Evolutionary conservation across 2,888 invertebrate species (phyloP).

Genomic region (Apamea epomidion): DNA sequence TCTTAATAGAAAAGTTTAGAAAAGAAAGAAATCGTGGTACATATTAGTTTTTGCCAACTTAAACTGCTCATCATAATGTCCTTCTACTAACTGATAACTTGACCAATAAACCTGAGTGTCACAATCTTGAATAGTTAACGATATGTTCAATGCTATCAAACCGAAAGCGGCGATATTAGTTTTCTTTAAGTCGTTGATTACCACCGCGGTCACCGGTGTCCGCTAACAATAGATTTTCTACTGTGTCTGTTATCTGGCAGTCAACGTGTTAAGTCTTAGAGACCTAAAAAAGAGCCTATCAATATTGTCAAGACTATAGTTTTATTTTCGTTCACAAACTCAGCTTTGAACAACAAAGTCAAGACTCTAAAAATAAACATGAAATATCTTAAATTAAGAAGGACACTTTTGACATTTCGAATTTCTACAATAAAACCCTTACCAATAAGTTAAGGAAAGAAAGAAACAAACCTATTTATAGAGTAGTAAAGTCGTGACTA

Average conservation of each 20-base stretch:
- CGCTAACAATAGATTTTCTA: too few species aligned
- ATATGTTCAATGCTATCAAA: background rate
- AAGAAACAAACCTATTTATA: slow-evolving; percentile 6
- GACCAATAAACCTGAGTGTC: background rate
- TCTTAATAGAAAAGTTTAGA: background rate
- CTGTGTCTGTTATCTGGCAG: too few species aligned
- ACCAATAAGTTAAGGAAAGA: background rate
- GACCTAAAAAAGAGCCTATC: background rate
- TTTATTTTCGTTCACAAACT: background rate
- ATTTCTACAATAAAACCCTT: background rate
- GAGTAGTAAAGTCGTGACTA: slow-evolving; percentile 2
- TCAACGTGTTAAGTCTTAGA: too few species aligned
- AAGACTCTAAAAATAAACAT: background rate
- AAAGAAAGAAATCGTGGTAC: too few species aligned
- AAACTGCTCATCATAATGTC: background rate
- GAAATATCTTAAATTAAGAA: background rate
- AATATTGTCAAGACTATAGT: background rate
- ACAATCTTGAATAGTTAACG: background rate
- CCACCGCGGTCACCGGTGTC: too few species aligned
- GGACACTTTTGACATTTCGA: background rate
- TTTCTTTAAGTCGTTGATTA: background rate
- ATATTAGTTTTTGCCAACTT: background rate
- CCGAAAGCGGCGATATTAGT: background rate
- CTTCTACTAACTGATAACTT: background rate
- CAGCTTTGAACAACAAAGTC: background rate